phyloP scores from a whole-genome alignment of 2,113 vertebrate species.

The Anolis carolinensis region DNA sequence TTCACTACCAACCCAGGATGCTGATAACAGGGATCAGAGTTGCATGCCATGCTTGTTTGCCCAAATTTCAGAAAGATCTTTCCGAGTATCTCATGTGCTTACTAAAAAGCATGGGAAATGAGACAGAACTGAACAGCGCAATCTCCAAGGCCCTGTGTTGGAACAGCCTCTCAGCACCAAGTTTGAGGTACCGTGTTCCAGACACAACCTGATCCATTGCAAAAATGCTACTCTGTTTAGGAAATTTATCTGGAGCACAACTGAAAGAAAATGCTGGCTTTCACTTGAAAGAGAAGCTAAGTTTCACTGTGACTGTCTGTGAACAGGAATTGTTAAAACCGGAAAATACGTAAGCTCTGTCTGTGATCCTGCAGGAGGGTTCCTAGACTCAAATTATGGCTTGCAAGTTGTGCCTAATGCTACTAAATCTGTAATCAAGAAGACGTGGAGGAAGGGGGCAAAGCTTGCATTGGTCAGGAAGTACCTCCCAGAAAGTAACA shows the following conservation, averaged over 20 bases:
- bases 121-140: background rate
- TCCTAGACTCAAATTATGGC: conserved; percentile 55
- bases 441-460: background rate
- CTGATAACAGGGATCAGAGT: background rate
- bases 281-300: background rate
- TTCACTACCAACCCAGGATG: background rate
- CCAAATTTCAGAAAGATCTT: background rate
- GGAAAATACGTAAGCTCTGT: conserved; percentile 16
- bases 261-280: no score
- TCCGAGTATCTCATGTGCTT: background rate
- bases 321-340: conserved; percentile 57
- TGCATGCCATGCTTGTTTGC: no score
- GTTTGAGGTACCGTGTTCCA: background rate
- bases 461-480: background rate
- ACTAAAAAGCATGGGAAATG: background rate
- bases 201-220: background rate
- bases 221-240: background rate
- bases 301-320: conserved; percentile 66
- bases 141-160: background rate
- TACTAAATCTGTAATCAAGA: conserved; percentile 60
- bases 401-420: conserved; percentile 68
- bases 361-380: conserved; percentile 37
- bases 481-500: background rate
- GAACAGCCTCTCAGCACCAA: background rate
- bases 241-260: background rate